Conservation (phyloP, 2,113 vertebrate genomes). For the Chaetodon trifascialis region DNA sequence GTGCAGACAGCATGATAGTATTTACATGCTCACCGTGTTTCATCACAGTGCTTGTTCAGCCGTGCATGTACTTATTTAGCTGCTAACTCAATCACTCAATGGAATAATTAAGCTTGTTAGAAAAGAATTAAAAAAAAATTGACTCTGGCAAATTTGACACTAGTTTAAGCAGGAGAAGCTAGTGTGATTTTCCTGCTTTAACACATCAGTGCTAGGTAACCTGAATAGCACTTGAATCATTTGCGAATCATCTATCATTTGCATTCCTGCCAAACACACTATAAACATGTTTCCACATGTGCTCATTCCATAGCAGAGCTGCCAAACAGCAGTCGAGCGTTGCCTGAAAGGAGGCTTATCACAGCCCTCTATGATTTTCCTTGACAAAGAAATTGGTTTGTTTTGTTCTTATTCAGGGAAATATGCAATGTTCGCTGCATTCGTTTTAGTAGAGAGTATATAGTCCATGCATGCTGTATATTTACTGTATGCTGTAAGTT, state of each 20-base stretch:
- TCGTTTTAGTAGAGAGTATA: neutral
- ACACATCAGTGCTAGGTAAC: slow-evolving; percentile 47
- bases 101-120: slow-evolving; percentile 10
- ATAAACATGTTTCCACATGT: slow-evolving; percentile 80
- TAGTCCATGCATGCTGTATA: neutral
- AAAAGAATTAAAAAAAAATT: neutral
- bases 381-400: slow-evolving; percentile 52
- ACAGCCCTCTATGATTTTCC: slow-evolving; percentile 47
- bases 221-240: slow-evolving; percentile 70
- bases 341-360: slow-evolving; percentile 65
- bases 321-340: slow-evolving; percentile 67
- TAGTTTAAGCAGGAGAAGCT: slow-evolving; percentile 43
- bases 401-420: slow-evolving; percentile 36
- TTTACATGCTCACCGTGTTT: slow-evolving; percentile 20
- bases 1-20: slow-evolving; percentile 1
- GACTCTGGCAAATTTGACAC: slow-evolving; percentile 27
- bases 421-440: slow-evolving; percentile 4
- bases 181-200: slow-evolving; percentile 42
- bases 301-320: slow-evolving; percentile 69
- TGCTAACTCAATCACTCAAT: slow-evolving; percentile 23
- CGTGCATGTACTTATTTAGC: neutral
- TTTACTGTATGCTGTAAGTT: slow-evolving; percentile 5
- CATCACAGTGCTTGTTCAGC: slow-evolving; percentile 19
- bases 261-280: slow-evolving; percentile 64
- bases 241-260: slow-evolving; percentile 73